Percentiles rank a stretch among this genome's conserved stretches.
Evolutionary conservation across 2,797 vertebrate genomes (phyloP).

Genomic region (Xenentodon cancila): DNA sequence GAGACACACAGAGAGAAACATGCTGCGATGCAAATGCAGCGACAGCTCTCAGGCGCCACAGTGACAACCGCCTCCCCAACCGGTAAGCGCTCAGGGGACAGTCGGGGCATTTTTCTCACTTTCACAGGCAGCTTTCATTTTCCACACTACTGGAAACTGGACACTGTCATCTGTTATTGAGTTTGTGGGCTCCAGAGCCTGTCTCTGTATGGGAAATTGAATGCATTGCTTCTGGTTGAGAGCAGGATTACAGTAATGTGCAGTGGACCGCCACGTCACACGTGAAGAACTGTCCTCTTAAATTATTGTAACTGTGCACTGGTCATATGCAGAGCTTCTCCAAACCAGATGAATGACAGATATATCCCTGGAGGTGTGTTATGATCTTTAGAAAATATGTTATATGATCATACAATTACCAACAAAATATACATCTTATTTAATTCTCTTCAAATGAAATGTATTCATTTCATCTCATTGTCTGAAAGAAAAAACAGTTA

Average conservation of each 20-base stretch:
- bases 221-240: constrained; percentile 30
- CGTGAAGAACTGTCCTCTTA: constrained; percentile 21
- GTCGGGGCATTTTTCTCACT: constrained; percentile 60
- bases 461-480: no score
- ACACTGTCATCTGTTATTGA: constrained; percentile 72
- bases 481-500: no score
- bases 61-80: constrained; percentile 32
- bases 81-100: constrained; percentile 48
- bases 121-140: constrained; percentile 68
- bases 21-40: constrained; percentile 56
- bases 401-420: no score
- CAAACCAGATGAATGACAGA: neutral
- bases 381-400: no score
- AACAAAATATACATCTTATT: no score
- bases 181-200: constrained; percentile 43
- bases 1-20: constrained; percentile 42
- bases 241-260: constrained; percentile 17
- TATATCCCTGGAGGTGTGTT: neutral
- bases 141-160: constrained; percentile 74
- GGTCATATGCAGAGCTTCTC: constrained; percentile 1
- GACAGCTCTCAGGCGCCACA: constrained; percentile 28
- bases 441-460: no score
- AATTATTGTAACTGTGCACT: constrained; percentile 4
- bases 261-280: constrained; percentile 28
- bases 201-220: constrained; percentile 44